Percentiles rank a stretch among this genome's conserved stretches.
phyloP scores from a whole-genome alignment of 2,888 invertebrate genomes.

The Yponomeuta sedellus region DNA sequence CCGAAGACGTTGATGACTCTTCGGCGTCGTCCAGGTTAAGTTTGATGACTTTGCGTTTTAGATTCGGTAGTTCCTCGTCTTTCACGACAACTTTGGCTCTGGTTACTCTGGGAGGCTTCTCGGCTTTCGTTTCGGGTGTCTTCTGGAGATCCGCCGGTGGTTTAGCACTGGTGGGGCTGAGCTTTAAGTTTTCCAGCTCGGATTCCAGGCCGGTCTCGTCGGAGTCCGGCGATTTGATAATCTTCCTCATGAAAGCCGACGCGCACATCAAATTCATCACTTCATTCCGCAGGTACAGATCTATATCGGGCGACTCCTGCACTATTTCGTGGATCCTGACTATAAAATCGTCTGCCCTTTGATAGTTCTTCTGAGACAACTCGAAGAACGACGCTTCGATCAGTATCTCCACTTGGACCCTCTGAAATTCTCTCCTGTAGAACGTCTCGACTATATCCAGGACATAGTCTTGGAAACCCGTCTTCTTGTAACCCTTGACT shows the following conservation, averaged over 20 bases:
- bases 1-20: not conserved
- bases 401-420: constrained; percentile 37
- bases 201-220: constrained; percentile 16
- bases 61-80: constrained; percentile 49
- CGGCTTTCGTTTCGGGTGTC: constrained; percentile 41
- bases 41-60: constrained; percentile 44
- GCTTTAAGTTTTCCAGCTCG: constrained; percentile 36
- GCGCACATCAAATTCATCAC: constrained; percentile 47
- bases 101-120: constrained; percentile 27
- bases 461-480: constrained; percentile 33
- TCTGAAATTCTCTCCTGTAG: constrained; percentile 31
- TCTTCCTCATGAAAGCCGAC: constrained; percentile 36
- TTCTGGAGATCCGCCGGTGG: constrained; percentile 26
- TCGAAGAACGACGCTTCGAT: constrained; percentile 51
- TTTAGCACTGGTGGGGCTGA: constrained; percentile 30
- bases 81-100: constrained; percentile 34
- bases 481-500: constrained; percentile 22
- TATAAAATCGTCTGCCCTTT: constrained; percentile 40
- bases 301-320: constrained; percentile 27
- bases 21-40: constrained; percentile 44
- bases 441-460: constrained; percentile 30
- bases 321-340: constrained; percentile 47
- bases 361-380: constrained; percentile 33
- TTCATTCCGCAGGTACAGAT: constrained; percentile 41
- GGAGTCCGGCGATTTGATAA: constrained; percentile 22